Conservation (phyloP, 1,140 invertebrate genomes). For the Eufriesea mexicana region DNA sequence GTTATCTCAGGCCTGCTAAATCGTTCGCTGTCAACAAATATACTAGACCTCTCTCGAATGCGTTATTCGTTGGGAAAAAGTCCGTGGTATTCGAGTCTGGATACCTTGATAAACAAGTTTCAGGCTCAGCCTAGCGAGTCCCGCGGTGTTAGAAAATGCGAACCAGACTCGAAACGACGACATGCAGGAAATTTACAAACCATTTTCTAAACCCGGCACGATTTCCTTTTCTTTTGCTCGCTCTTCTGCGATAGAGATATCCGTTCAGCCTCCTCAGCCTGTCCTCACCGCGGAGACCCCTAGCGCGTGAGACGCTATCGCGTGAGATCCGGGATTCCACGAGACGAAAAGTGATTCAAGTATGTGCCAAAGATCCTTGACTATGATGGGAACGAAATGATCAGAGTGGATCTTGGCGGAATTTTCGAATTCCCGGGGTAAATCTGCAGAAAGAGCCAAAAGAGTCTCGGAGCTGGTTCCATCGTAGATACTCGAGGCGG, state of each 20-base stretch:
- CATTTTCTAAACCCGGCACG: not conserved
- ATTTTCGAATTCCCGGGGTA: not conserved
- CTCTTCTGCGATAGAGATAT: no score
- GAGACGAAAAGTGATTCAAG: no score
- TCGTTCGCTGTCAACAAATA: not conserved
- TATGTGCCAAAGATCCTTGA: no score
- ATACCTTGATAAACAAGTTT: conserved; percentile 36
- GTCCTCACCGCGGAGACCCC: no score
- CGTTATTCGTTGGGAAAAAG: not conserved
- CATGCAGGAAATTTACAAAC: not conserved
- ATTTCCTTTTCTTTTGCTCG: not conserved
- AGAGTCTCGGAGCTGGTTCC: no score
- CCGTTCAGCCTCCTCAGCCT: no score
- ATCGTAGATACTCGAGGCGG: not conserved
- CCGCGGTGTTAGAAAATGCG: not conserved
- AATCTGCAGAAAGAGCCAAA: no score
- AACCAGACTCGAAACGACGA: not conserved
- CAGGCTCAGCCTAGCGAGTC: not conserved
- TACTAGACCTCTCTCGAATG: conserved; percentile 16
- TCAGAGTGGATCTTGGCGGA: not conserved
- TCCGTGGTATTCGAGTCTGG: conserved; percentile 11
- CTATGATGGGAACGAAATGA: not conserved
- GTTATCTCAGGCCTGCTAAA: not conserved
- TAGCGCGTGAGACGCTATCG: no score
- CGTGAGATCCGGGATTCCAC: no score